These are phyloP conservation scores for Yoshiicerus persimilis DNA, from an alignment of 1,140 invertebrate genomes.

Conservation along the genomic window DNA sequence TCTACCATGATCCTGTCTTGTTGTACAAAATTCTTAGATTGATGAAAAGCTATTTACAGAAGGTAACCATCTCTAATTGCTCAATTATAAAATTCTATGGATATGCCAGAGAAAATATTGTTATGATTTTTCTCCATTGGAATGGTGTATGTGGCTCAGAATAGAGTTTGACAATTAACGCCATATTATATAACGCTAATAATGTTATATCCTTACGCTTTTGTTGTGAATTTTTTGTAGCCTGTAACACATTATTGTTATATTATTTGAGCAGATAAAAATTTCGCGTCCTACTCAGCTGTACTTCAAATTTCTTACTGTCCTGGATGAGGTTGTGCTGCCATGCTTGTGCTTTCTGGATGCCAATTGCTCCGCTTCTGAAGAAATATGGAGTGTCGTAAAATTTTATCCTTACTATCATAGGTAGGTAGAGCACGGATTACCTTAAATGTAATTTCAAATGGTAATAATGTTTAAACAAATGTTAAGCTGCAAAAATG, in stretches of 20 bases:
- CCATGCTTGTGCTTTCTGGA: constrained; percentile 89
- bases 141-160: neutral
- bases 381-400: constrained; percentile 91
- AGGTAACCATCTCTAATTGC: constrained; percentile 49
- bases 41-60: constrained; percentile 59
- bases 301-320: constrained; percentile 77
- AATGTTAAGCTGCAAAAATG: too few relatives aligned
- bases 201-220: too few relatives aligned
- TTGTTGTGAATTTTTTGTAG: too few relatives aligned
- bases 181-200: neutral
- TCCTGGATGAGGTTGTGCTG: constrained; percentile 83
- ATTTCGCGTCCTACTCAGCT: constrained; percentile 54
- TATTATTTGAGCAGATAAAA: constrained; percentile 37
- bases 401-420: constrained; percentile 90
- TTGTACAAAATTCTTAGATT: constrained; percentile 81
- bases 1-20: constrained; percentile 82
- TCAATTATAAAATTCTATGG: too few relatives aligned
- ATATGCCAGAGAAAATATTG: too few relatives aligned
- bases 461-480: too few relatives aligned
- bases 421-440: constrained; percentile 62
- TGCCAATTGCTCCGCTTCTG: constrained; percentile 91
- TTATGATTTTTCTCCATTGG: neutral
- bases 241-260: too few relatives aligned
- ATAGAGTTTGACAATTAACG: too few relatives aligned
- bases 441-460: neutral